Evolutionary conservation across 2,888 invertebrate species (phyloP).

Genomic region (Slavum lentiscoides): DNA sequence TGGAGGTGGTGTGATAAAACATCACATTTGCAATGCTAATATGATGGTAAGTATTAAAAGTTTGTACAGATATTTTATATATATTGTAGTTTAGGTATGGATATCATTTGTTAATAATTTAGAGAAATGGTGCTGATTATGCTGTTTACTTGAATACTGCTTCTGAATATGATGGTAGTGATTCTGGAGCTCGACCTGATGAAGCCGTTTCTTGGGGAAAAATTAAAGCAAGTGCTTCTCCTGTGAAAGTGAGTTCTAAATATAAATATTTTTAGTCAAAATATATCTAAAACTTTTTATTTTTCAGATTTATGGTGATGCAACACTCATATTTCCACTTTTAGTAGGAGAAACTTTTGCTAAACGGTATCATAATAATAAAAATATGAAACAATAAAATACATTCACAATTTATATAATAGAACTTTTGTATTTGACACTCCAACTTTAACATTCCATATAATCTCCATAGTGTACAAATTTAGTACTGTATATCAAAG

Average conservation of each 20-base stretch:
- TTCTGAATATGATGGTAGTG: slow-evolving; percentile 95
- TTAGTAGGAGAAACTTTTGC: slow-evolving; percentile 97
- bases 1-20: slow-evolving; percentile 96
- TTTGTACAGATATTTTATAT: no score
- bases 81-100: neutral
- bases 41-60: slow-evolving; percentile 74
- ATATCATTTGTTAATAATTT: slow-evolving; percentile 47
- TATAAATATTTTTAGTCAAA: neutral
- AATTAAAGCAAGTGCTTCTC: slow-evolving; percentile 82
- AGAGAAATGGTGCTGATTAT: slow-evolving; percentile 95
- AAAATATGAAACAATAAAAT: slow-evolving; percentile 24
- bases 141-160: slow-evolving; percentile 94
- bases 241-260: slow-evolving; percentile 74
- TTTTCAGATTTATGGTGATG: slow-evolving; percentile 81
- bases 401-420: slow-evolving; percentile 4
- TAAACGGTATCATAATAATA: slow-evolving; percentile 59
- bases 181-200: slow-evolving; percentile 96
- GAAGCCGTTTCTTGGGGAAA: slow-evolving; percentile 99
- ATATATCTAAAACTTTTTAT: neutral
- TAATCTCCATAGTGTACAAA: no score
- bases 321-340: slow-evolving; percentile 89
- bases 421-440: neutral
- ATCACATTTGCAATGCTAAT: slow-evolving; percentile 99
- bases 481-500: no score
- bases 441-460: no score